Evolutionary conservation across 2,888 invertebrate genomes (phyloP), one percentile per base, ranked within the genome.

Genomic region (Yponomeuta evonymella): DNA sequence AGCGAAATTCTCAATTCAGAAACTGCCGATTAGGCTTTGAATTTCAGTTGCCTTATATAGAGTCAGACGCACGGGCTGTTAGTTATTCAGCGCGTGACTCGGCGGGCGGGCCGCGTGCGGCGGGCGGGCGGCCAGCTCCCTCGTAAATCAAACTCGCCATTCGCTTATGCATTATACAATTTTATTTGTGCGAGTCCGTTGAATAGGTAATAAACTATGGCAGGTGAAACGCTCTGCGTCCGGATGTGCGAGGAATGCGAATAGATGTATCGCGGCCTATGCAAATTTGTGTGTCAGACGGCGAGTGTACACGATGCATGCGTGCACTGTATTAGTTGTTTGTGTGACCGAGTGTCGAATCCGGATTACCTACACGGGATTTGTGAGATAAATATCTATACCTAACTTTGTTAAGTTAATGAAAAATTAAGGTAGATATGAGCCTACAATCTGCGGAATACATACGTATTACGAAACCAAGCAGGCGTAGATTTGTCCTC

Each of bases 111-210:
- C 70, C 70, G 77, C 81, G 79, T 15, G 51, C 36, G 79, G 76
- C 82, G 79, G 82, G 81, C 82, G 77, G 43, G 79, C 76, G 51
- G 51, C 76, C 82, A 58, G 63, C 82, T 77, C 83, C 81, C 85
- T 87, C 90, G 89, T 92, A 92, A 92, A 92, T 92, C 92, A 92
- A 90, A 91, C 90, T 87, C 88, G 85, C 89, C 88, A 88, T 89
- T 89, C 90, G 91, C 90, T 89, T 92, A 91, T 92, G 88, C 90
- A 92, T 92, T 92, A 92, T 91, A 92, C 90, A 92, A 91, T 92
- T 92, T 92, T 92, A 92, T 92, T 92, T 92, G 92, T 90, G 87
- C 89, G 87, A 90, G 88, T 87, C 85, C 85, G 87, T 85, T 91
- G 92, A 92, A 92, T 92, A 90, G 90, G 89, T 91, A 89, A 92